Evolutionary conservation across 2,888 invertebrate species (phyloP).

Genomic region (Axea sp.): DNA sequence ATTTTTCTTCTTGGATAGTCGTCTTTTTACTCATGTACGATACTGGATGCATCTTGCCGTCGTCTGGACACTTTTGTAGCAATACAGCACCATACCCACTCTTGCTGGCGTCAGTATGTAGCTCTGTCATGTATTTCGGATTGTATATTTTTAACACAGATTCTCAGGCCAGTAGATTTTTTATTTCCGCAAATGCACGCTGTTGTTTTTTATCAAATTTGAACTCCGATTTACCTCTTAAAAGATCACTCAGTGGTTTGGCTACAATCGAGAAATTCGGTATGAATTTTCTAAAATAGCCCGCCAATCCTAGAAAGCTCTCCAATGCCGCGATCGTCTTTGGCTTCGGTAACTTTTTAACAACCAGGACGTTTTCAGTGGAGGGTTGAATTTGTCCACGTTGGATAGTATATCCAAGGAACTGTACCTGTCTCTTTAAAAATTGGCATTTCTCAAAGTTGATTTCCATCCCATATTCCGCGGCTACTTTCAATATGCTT

Average conservation of each 20-base stretch:
- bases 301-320: not conserved
- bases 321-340: not conserved
- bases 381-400: constrained; percentile 1
- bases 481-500: not conserved
- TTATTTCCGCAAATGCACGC: not conserved
- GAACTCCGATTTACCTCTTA: not conserved
- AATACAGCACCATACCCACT: constrained; percentile 4
- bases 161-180: not conserved
- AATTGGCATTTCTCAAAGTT: constrained; percentile 24
- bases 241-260: not conserved
- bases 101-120: constrained; percentile 14
- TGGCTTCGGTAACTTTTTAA: not conserved
- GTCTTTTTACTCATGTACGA: constrained; percentile 57
- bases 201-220: not conserved
- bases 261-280: not conserved
- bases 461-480: constrained; percentile 12
- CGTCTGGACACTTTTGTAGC: constrained; percentile 15
- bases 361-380: not conserved
- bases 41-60: constrained; percentile 42
- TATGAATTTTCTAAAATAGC: not conserved
- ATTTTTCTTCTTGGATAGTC: constrained; percentile 61
- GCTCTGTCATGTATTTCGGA: not conserved
- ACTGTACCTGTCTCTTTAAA: constrained; percentile 2
- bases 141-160: not conserved
- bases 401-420: constrained; percentile 12